A percentile compares a stretch with the other conserved stretches of the same genome.
phyloP scores from a whole-genome alignment of 2,888 invertebrate species.

The Drosophila bunnanda region DNA sequence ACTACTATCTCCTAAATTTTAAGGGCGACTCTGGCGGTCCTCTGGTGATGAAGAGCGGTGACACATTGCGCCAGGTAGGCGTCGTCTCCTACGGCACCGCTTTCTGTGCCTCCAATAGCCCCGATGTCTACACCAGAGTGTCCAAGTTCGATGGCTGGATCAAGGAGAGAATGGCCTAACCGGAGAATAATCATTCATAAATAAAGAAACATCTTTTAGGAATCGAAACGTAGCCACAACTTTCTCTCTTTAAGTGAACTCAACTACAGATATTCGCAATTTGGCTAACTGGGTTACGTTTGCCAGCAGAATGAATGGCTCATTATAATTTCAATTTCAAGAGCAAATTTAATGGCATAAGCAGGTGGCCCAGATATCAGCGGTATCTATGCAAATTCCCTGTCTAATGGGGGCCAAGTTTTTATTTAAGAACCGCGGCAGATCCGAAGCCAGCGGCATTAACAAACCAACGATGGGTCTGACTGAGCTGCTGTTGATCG shows the following conservation, averaged over 20 bases:
- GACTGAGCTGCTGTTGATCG: constrained; percentile 35
- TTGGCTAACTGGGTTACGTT: constrained; percentile 21
- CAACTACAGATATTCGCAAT: constrained; percentile 14
- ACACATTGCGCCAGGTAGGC: constrained; percentile 81
- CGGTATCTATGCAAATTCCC: constrained; percentile 66
- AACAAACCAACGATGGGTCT: constrained; percentile 49
- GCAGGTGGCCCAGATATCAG: constrained; percentile 35
- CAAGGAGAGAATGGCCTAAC: constrained; percentile 71
- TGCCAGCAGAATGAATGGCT: constrained; percentile 61
- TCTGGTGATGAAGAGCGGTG: constrained; percentile 79
- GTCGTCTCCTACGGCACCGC: constrained; percentile 84
- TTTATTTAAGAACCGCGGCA: constrained; percentile 5
- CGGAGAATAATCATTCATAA: background rate
- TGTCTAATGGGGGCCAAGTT: constrained; percentile 39
- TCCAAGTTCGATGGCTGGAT: constrained; percentile 83
- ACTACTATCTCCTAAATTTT: background rate
- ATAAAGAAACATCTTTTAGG: constrained; percentile 3
- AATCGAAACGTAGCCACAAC: background rate
- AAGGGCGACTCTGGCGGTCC: constrained; percentile 85
- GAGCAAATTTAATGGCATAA: constrained; percentile 75
- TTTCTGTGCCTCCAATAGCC: constrained; percentile 82
- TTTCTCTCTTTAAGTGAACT: background rate
- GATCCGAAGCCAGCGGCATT: constrained; percentile 29
- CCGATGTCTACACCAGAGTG: constrained; percentile 84
- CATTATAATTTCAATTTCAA: constrained; percentile 64